phyloP scores from a whole-genome alignment of 2,888 invertebrate genomes.

The Imbricaverruca yamaguchii region DNA sequence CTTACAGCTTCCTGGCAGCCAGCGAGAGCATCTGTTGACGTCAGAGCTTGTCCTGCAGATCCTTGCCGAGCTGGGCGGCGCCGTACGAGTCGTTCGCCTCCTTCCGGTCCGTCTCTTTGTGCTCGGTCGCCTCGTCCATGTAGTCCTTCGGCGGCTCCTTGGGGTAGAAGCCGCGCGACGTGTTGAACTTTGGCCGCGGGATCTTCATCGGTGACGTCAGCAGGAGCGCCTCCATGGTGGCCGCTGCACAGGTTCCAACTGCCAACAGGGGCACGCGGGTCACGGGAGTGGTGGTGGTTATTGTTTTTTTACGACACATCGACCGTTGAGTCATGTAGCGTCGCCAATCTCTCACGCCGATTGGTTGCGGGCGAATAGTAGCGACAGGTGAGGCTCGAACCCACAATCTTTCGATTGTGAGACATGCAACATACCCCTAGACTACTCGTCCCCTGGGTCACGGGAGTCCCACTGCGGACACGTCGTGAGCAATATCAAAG shows the following conservation, averaged over 20 bases:
- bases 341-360: no score
- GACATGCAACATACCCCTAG: no score
- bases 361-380: no score
- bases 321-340: no score
- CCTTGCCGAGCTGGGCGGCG: not conserved
- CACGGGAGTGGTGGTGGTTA: no score
- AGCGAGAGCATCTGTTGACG: not conserved
- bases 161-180: not conserved
- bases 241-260: not conserved
- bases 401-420: no score
- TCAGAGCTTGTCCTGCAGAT: not conserved
- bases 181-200: not conserved
- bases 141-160: constrained; percentile 8
- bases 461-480: no score
- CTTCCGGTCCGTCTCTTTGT: not conserved
- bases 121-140: not conserved
- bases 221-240: not conserved
- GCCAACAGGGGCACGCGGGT: no score
- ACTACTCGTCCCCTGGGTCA: no score
- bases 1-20: not conserved
- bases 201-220: not conserved
- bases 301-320: no score
- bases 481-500: no score
- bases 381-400: no score
- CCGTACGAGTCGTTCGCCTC: not conserved